Percentiles rank a stretch among this genome's conserved stretches.
phyloP scores from a whole-genome alignment of 1,140 invertebrate genomes.

The Aleiodes sp. region DNA sequence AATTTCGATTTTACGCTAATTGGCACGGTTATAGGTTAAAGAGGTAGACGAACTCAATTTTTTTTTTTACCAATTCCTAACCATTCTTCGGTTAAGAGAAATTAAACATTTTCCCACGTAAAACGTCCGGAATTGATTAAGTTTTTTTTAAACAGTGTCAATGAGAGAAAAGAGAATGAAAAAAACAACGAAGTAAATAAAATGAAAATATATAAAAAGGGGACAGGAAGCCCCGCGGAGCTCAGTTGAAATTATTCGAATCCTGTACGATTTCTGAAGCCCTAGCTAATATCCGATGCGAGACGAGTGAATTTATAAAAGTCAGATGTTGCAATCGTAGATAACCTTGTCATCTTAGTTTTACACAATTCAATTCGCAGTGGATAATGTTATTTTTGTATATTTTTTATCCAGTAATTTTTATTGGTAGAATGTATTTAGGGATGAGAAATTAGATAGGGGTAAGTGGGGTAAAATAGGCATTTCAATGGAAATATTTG shows the following conservation, averaged over 20 bases:
- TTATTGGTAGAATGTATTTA: too few species aligned
- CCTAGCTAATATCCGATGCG: constrained; percentile 52
- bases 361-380: background rate
- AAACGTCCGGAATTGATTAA: background rate
- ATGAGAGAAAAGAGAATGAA: background rate
- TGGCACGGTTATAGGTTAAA: constrained; percentile 19
- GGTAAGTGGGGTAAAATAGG: too few species aligned
- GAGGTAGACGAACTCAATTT: constrained; percentile 25
- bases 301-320: constrained; percentile 50
- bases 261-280: constrained; percentile 66
- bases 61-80: background rate
- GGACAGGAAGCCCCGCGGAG: constrained; percentile 49
- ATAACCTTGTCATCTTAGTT: background rate
- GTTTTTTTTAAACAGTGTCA: background rate
- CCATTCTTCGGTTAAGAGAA: background rate
- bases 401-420: too few species aligned
- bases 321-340: background rate
- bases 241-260: constrained; percentile 62
- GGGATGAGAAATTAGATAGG: too few species aligned
- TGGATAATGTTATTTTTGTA: background rate
- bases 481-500: too few species aligned
- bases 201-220: constrained; percentile 23
- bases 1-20: constrained; percentile 38
- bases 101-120: background rate
- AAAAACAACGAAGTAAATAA: constrained; percentile 23